Base-by-base conservation (phyloP, 30 jellyfish, hydroid and myxozoan genomes). In the Phacellophora camtschatica region DNA sequence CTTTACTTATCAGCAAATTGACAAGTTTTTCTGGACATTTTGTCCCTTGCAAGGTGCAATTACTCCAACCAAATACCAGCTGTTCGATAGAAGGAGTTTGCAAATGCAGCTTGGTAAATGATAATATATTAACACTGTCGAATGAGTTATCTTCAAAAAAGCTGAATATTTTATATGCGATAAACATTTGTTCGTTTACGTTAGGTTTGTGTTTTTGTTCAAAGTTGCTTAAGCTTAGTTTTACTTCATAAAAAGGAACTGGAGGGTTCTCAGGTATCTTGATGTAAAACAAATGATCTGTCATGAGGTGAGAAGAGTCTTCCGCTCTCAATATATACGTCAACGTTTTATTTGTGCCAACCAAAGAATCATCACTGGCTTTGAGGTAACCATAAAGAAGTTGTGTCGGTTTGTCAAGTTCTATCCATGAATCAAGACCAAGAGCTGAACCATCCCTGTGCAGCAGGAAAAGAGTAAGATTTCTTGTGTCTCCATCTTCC, bases 11-110 rank as follows among this genome's bases (percentile, higher is more conserved):
- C 56, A 90, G 62, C n/a, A 72, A 19, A 6, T 74, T 45, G 53
- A 90, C 69, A 2, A 45, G 70, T 45, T 34, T 50, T 3, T 11
- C 81, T 2, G 96, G 98, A 64, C 98, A 90, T 33, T 42, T 65
- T 0, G 41, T 32, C 8, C 83, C 94, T 32, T 64, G 24, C n/a
- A 84, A 33, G 20, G 95, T 84, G 65, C 98, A 90, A 69, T 90
- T 90, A 1, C 96, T 75, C 98, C 98, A 90, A 9, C 95, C 96
- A 13, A 90, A 45, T 24, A 96, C 77, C 0, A 90, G 63, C 15
- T 50, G 25, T 51, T 88, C 87, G 3, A 53, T 74, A 13, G 73
- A 39, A 16, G 19, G 65, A 35, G 33, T 55, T 30, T 43, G 25
- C n/a, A 84, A 63, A 20, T 36, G 50, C 34, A 75, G 68, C 41